These are phyloP conservation scores for Cyprinella venusta DNA, from an alignment of 2,797 vertebrate genomes.

Conservation along the genomic window DNA sequence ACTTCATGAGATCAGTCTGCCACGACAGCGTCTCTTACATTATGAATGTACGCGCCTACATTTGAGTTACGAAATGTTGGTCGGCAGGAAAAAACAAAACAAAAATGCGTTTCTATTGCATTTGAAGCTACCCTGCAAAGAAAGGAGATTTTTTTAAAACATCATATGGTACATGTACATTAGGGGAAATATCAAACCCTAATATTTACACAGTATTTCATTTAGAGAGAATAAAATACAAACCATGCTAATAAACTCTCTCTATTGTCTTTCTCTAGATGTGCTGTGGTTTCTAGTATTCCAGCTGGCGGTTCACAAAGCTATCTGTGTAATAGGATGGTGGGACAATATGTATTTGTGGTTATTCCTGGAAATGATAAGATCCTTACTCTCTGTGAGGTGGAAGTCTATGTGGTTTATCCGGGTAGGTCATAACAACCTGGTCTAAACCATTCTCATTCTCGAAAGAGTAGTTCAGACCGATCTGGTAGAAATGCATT, in stretches of 20 bases:
- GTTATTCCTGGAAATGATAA: background rate
- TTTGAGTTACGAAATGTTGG: too few relatives aligned
- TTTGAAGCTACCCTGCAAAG: too few relatives aligned
- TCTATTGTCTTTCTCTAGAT: slow-evolving; percentile 6
- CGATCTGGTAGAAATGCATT: background rate
- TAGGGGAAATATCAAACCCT: too few relatives aligned
- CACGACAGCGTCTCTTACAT: too few relatives aligned
- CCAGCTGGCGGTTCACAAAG: slow-evolving; percentile 3
- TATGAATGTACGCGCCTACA: too few relatives aligned
- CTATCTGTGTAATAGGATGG: slow-evolving; percentile 10
- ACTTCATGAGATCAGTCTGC: too few relatives aligned
- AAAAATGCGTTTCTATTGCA: too few relatives aligned
- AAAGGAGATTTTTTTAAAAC: too few relatives aligned
- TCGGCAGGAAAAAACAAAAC: too few relatives aligned
- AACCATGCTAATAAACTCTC: background rate
- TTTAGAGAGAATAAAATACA: too few relatives aligned
- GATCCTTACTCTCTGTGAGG: background rate
- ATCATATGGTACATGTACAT: too few relatives aligned
- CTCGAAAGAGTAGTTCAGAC: background rate
- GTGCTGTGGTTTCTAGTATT: background rate
- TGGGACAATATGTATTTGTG: slow-evolving; percentile 28
- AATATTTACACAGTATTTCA: too few relatives aligned
- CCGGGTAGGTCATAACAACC: background rate
- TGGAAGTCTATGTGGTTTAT: background rate
- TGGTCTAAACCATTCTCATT: background rate